These are phyloP conservation scores for Cichlasoma orientale DNA, from an alignment of 2,797 vertebrate genomes.

Conservation along the genomic window DNA sequence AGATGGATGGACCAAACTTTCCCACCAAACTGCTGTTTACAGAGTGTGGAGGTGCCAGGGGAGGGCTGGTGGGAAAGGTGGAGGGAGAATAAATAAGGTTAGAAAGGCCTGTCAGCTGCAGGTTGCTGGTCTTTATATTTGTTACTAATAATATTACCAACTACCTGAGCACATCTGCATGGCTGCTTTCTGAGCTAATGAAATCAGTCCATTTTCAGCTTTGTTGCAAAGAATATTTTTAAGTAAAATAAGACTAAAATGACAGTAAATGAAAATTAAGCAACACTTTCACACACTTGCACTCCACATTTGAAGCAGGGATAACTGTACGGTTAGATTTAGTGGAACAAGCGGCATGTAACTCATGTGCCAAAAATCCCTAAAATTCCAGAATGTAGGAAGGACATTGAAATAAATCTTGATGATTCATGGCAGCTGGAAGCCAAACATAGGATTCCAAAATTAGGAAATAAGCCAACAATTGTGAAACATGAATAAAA, in stretches of 20 bases:
- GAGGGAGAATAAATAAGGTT: background rate
- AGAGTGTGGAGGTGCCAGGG: background rate
- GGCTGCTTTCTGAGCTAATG: background rate
- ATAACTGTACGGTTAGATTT: background rate
- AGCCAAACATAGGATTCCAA: background rate
- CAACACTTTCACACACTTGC: background rate
- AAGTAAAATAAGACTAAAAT: background rate
- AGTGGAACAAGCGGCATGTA: background rate
- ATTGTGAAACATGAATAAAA: background rate
- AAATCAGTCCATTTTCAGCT: background rate
- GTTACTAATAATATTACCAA: slow-evolving; percentile 3
- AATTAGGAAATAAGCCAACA: background rate
- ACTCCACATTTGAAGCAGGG: background rate
- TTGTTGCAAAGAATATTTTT: background rate
- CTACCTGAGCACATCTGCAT: slow-evolving; percentile 13
- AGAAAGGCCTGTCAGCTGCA: background rate
- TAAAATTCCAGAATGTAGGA: background rate
- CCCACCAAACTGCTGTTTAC: slow-evolving; percentile 58
- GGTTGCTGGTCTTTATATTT: slow-evolving; percentile 8
- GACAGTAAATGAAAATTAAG: background rate
- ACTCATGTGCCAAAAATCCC: background rate
- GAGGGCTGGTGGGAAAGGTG: background rate
- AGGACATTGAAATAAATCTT: background rate
- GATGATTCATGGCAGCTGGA: background rate
- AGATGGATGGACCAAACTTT: slow-evolving; percentile 54